phyloP scores from a whole-genome alignment of 2,113 vertebrate genomes.

The Forbesichthys agassizii region DNA sequence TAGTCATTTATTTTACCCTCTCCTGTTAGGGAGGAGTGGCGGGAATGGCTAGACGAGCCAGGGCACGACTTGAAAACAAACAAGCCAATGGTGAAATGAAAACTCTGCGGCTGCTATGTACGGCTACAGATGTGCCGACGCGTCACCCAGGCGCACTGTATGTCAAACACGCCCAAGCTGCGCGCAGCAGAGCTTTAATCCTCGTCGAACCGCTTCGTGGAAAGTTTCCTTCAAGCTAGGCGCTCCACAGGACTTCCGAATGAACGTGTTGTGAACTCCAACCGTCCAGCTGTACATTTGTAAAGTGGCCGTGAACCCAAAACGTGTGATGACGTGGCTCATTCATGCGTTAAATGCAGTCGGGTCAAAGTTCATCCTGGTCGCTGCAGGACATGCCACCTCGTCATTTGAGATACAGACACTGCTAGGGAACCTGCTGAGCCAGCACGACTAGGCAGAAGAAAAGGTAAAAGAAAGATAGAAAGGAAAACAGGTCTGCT shows the following conservation, averaged over 20 bases:
- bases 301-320: conserved; percentile 6
- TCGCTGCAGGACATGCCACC: too few relatives aligned
- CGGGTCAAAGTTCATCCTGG: background rate
- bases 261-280: background rate
- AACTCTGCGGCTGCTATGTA: conserved; percentile 2
- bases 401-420: conserved; percentile 42
- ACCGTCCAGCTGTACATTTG: background rate
- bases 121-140: background rate
- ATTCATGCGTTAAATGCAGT: conserved; percentile 8
- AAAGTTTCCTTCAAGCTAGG: background rate
- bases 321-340: conserved; percentile 6
- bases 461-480: background rate
- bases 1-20: background rate
- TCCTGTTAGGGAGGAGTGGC: background rate
- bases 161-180: background rate
- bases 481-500: conserved; percentile 29
- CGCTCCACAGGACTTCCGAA: background rate
- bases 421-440: conserved; percentile 14
- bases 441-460: conserved; percentile 3
- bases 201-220: background rate
- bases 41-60: background rate
- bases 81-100: background rate
- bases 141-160: background rate
- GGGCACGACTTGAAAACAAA: background rate
- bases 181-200: background rate